Percentiles rank a stretch among this genome's conserved stretches.
Evolutionary conservation across 2,888 invertebrate species (phyloP).

Genomic region (Tiphia femorata): DNA sequence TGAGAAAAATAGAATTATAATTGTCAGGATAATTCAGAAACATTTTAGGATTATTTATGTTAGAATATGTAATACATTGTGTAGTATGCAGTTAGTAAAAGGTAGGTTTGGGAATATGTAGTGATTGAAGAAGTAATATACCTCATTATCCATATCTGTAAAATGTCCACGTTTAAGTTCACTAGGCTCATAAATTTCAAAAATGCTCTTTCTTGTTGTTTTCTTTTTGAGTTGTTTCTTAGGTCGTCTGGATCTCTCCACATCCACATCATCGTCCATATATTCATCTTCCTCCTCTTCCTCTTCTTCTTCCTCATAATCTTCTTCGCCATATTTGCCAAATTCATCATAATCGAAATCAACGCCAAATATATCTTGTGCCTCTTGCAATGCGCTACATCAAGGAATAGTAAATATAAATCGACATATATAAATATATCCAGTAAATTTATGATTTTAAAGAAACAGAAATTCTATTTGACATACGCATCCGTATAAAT

Average conservation of each 20-base stretch:
- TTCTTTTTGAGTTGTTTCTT: slow-evolving; percentile 84
- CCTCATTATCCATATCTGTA: slow-evolving; percentile 92
- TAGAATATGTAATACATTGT: slow-evolving; percentile 92
- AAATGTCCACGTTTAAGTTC: slow-evolving; percentile 97
- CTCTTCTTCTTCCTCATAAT: slow-evolving; percentile 87
- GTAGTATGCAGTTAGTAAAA: slow-evolving; percentile 91
- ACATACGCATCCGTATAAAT: slow-evolving; percentile 90
- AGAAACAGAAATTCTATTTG: neutral
- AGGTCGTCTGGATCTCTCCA: slow-evolving; percentile 73
- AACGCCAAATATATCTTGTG: slow-evolving; percentile 99
- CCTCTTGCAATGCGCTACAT: slow-evolving; percentile 89
- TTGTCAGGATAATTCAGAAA: neutral
- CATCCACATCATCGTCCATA: slow-evolving; percentile 79
- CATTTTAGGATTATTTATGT: neutral
- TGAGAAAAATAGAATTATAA: slow-evolving; percentile 13
- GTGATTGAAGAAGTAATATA: slow-evolving; percentile 40
- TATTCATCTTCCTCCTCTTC: slow-evolving; percentile 86
- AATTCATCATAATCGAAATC: slow-evolving; percentile 97
- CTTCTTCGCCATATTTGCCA: slow-evolving; percentile 88
- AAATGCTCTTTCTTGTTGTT: slow-evolving; percentile 86
- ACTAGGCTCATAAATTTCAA: slow-evolving; percentile 96
- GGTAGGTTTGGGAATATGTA: slow-evolving; percentile 94
- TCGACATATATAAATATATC: slow-evolving; percentile 8
- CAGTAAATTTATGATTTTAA: slow-evolving; percentile 4
- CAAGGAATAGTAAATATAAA: neutral